Evolutionary conservation across 2,888 invertebrate genomes (phyloP), one percentile per base, ranked within the genome.

Genomic region (Drosophila pullipes): DNA sequence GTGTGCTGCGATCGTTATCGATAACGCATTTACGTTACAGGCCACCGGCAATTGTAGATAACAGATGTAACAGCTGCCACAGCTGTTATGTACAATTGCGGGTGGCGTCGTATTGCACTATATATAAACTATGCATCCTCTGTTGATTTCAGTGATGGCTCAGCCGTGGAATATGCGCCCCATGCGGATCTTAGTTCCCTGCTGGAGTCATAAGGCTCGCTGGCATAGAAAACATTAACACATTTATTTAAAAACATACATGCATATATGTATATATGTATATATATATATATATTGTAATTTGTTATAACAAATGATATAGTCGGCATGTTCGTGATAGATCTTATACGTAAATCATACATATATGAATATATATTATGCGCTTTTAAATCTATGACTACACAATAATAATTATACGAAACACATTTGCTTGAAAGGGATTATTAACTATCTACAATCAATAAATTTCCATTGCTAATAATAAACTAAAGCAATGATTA

Each of bases 171-270:
- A 89, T 94, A 94, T 90, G 91, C 94, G 55, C 93, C 95, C 50
- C 95, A 95, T 50, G 92, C 95, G 22, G 95, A 96, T 93, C 91
- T 96, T 53, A 96, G 96, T 82, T 96, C 95, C 91, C 93, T 95
- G 65, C 85, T 92, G 13, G 41, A 75, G 18, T 22, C 54, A 18
- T 58, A 57, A 33, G 22, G 30, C 5, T 37, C 13, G 28, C 37
- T 5, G 13, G 31, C 6, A 30, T 61, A 50, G 37, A 57, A 78
- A 59, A 63, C 60, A 76, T 58, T 55, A 47, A 68, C 49, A 71
- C 54, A 64, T 76, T 78, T 69, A 66, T 60, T 69, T 41, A 1
- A 50, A 30, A 37, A 57, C n/a, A 58, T 35, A 41, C 22, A 61
- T 16, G 30, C 35, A 66, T 35, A 61, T 25, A 54, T 31, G 39